These are phyloP conservation scores for Rhabdophis nuchalis DNA, from an alignment of 2,797 vertebrate species.

Conservation along the genomic window DNA sequence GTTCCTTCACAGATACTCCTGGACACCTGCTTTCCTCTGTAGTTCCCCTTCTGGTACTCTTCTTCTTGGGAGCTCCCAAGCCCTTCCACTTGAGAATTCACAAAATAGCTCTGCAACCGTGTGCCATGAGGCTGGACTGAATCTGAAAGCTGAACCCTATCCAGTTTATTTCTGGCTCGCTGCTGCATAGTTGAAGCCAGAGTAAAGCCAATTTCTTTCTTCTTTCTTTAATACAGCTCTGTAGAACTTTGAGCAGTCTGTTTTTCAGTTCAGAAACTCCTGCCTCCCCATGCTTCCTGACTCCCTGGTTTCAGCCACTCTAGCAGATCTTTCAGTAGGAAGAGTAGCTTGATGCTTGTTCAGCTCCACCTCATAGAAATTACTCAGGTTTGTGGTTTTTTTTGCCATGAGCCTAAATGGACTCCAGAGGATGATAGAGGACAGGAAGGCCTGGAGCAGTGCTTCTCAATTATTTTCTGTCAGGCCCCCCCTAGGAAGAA, in stretches of 20 bases:
- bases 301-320: neutral
- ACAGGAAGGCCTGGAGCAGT: too few relatives aligned
- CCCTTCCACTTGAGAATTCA: neutral
- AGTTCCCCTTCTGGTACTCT: neutral
- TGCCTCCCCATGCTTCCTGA: neutral
- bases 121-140: neutral
- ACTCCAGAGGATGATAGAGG: too few relatives aligned
- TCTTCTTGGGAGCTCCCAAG: neutral
- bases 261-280: neutral
- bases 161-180: neutral
- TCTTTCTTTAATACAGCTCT: neutral
- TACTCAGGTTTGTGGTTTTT: neutral
- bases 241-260: neutral
- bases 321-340: neutral
- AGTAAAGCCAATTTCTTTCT: neutral
- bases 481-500: too few relatives aligned
- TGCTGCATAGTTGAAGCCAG: neutral
- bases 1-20: neutral
- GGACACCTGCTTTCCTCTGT: neutral
- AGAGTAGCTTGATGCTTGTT: neutral
- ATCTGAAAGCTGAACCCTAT: neutral
- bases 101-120: neutral
- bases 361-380: neutral
- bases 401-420: neutral
- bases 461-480: too few relatives aligned